These are phyloP conservation scores for Zeus faber DNA, from an alignment of 2,113 vertebrate genomes.

Conservation along the genomic window DNA sequence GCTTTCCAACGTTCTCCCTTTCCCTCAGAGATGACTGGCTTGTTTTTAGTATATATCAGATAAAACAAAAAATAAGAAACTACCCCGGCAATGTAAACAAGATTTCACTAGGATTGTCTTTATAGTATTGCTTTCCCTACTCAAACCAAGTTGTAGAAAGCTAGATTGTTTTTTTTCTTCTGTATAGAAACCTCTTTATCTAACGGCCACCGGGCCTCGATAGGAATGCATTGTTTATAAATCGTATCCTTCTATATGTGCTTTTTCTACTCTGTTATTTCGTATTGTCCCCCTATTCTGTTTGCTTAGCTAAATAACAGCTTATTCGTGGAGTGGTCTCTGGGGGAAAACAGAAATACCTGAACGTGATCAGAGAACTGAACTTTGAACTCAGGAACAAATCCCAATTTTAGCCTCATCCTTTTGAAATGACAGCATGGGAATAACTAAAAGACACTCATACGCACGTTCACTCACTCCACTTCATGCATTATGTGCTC, in stretches of 20 bases:
- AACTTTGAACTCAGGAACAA: constrained; percentile 56
- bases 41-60: constrained; percentile 35
- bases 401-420: constrained; percentile 59
- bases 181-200: constrained; percentile 56
- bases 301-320: constrained; percentile 36
- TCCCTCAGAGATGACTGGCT: constrained; percentile 38
- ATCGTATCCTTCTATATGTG: constrained; percentile 68
- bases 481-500: background rate
- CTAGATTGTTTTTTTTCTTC: constrained; percentile 75
- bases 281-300: constrained; percentile 23
- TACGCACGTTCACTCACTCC: background rate
- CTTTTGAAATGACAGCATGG: constrained; percentile 35
- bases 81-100: constrained; percentile 79
- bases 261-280: constrained; percentile 49
- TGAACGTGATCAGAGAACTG: constrained; percentile 57
- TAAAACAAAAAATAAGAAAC: constrained; percentile 41
- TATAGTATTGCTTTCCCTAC: constrained; percentile 81
- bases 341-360: constrained; percentile 53
- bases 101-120: constrained; percentile 81
- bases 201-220: constrained; percentile 57
- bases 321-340: constrained; percentile 56
- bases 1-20: constrained; percentile 24
- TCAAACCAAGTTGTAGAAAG: constrained; percentile 83
- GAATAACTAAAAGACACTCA: constrained; percentile 19
- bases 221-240: constrained; percentile 76